Percentiles rank a stretch among this genome's conserved stretches.
phyloP scores from a whole-genome alignment of 2,113 vertebrate species.

The Daphoenositta chrysoptera region DNA sequence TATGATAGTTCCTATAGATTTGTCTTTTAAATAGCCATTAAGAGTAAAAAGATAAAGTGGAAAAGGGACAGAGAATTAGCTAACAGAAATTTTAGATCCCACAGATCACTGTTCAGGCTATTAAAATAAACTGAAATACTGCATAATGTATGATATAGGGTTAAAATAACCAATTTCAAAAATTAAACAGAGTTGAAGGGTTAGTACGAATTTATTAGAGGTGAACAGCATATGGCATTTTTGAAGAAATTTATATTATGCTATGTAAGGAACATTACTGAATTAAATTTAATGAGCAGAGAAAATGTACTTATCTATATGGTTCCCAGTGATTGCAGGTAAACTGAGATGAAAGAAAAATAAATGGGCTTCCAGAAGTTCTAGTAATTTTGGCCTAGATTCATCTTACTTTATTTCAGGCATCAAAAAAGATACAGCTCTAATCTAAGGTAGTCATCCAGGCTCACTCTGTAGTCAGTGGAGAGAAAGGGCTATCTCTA shows the following conservation, averaged over 20 bases:
- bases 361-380: constrained; percentile 6
- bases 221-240: not conserved
- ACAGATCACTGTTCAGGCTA: not conserved
- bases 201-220: not conserved
- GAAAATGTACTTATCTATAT: not conserved
- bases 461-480: not conserved
- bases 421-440: not conserved
- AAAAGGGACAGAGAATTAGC: not conserved
- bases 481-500: not conserved
- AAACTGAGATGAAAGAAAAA: constrained; percentile 18
- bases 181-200: not conserved
- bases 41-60: not conserved
- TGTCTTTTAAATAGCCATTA: constrained; percentile 20
- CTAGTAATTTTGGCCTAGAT: not conserved
- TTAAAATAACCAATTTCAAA: constrained; percentile 33
- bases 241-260: not conserved
- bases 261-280: not conserved
- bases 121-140: constrained; percentile 14
- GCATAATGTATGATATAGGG: not conserved
- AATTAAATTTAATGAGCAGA: constrained; percentile 32
- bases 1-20: not conserved
- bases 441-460: not conserved
- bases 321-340: not conserved
- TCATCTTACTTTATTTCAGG: constrained; percentile 7
- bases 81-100: not conserved